These are phyloP conservation scores for Troilus luridus DNA, from an alignment of 2,888 invertebrate genomes.

Conservation along the genomic window DNA sequence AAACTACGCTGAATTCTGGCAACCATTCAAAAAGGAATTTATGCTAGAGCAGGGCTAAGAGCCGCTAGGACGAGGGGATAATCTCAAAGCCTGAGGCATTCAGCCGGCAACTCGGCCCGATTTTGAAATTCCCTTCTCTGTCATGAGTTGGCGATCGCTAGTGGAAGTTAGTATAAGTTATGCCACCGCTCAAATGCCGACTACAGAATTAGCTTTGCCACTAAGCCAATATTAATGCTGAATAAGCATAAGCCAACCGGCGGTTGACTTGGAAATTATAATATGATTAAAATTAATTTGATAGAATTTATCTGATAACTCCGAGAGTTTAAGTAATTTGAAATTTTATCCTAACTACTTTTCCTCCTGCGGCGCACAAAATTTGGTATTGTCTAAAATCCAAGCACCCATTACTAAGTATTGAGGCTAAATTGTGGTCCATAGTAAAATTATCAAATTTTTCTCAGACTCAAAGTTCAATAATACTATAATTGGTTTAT, in stretches of 20 bases:
- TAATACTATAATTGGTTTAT: too few relatives aligned
- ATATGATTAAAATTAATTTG: not conserved
- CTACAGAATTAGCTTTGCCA: conserved; percentile 6
- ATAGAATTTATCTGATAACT: not conserved
- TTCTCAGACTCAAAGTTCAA: too few relatives aligned
- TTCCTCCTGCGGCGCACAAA: too few relatives aligned
- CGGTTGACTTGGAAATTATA: not conserved
- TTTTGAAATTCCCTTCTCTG: conserved; percentile 18
- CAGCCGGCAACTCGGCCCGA: not conserved
- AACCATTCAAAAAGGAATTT: not conserved
- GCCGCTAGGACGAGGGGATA: not conserved
- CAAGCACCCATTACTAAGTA: too few relatives aligned
- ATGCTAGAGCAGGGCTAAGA: not conserved
- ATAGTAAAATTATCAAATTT: too few relatives aligned
- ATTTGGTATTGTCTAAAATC: too few relatives aligned
- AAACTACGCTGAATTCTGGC: not conserved
- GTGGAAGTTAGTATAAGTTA: conserved; percentile 13
- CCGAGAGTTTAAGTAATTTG: too few relatives aligned
- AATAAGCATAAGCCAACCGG: not conserved
- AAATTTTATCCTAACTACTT: too few relatives aligned
- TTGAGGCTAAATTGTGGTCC: too few relatives aligned
- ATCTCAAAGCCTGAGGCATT: not conserved
- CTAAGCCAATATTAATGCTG: conserved; percentile 11
- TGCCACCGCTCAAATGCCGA: conserved; percentile 15
- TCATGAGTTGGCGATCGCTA: conserved; percentile 19